Base-by-base conservation (phyloP, 2,888 invertebrate species). In the Ephialtes manifestator region DNA sequence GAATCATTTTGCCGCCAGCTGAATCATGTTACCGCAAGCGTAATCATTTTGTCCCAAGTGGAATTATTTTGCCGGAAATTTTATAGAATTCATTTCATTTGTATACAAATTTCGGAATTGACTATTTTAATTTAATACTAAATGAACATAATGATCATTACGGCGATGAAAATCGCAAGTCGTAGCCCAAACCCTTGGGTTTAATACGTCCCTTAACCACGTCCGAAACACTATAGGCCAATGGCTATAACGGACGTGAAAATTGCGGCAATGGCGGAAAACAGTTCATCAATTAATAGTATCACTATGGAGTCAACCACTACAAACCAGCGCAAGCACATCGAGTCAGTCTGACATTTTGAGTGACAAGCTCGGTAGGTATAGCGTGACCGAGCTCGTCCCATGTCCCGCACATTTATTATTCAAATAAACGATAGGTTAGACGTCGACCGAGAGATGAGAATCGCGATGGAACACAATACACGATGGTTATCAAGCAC, bases 221-320 rank as follows among this genome's bases (percentile, higher is more conserved):
- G 58, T 28, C 10, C 20, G 31, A 58, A 31, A 2, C 31, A 58
- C 13, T 28, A 58, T 15, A 13, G 13, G 53, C 53, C 20, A 28
- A 58, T 58, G 5, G 11, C 15, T 28, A 28, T 11, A 31, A 28
- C 35, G n/a, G n/a, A 39, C 5, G 63, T 58, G 60, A 53, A 72
- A 72, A 72, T 48, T 51, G 80, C 71, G 55, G 65, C 70, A 63
- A 67, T 77, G 58, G 48, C 81, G 77, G 76, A 63, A 68, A 81
- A 55, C 63, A 74, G 89, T 91, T 93, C 88, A 93, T 93, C 93
- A 93, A 93, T 93, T 94, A 92, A 93, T 93, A 91, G 91, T 86
- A 88, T 87, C 87, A 84, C 85, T 31, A 77, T 63, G 87, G 87
- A 90, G 88, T 90, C 88, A 89, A 89, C 89, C 89, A 89, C 88